Base-by-base conservation (phyloP, 2,113 vertebrate genomes). In the Scomber scombrus region DNA sequence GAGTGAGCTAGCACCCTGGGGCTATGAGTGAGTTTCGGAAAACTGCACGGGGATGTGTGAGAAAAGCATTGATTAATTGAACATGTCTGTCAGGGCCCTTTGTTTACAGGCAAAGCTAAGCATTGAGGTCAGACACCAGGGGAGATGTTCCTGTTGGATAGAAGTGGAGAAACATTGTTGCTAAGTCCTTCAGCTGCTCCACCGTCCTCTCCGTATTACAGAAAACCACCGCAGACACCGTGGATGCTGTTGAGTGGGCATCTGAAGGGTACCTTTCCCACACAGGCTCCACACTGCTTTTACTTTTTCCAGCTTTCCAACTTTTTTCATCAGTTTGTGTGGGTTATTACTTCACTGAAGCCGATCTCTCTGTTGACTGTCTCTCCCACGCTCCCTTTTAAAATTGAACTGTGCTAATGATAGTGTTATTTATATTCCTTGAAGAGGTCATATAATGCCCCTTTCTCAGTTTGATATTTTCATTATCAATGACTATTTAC, bases 81-180 rank as follows among this genome's bases (percentile, higher is more conserved):
- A 75, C 11, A 0, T 0, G 26, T 70, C 86, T 84, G 76, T 82
- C 57, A 77, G 72, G 72, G 43, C 34, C 18, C 52, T 76, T 74
- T 88, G 78, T 86, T 92, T 89, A 75, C 85, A 80, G 85, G 71
- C 71, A 61, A 82, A 77, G 83, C 58, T 81, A 81, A 86, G 79
- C 11, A 64, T 75, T 18, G 34, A 81, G 89, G 84, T 91, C 89
- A 85, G 81, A 51, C 65, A 69, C 49, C 81, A 49, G 78, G 82
- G 86, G 75, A 85, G 63, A 82, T 70, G 64, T 58, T 79, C 21
- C 54, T 78, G 70, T 26, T 26, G 23, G 23, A 26, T 9, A 43
- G 67, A 67, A 50, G 45, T 49, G 58, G 61, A 71, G 69, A 76
- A 82, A 82, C 26, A 29, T 60, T 84, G 67, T 66, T 80, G 23